Evolutionary conservation across 2,797 vertebrate genomes (phyloP).

Genomic region (Hydrophis major): DNA sequence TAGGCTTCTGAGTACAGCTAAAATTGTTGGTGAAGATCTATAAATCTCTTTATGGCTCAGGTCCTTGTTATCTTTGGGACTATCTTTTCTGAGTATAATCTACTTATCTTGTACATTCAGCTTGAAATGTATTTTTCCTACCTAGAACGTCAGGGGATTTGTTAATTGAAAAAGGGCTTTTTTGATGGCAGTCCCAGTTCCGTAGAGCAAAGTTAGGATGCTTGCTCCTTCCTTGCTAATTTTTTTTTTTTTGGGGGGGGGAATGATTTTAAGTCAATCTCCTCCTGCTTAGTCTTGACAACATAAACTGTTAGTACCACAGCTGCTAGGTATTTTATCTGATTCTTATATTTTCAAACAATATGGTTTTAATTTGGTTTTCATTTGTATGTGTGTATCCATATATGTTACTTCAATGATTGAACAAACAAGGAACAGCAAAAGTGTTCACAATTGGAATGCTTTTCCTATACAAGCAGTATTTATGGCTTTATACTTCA

Average conservation of each 20-base stretch:
- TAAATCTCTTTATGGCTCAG: neutral
- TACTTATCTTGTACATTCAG: neutral
- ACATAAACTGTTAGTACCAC: neutral
- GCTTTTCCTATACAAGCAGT: neutral
- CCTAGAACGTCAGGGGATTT: neutral
- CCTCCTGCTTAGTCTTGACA: neutral
- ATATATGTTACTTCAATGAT: neutral
- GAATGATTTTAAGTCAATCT: neutral
- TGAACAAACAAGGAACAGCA: neutral
- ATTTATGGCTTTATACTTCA: neutral
- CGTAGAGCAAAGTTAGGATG: neutral
- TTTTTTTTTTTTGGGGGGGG: neutral
- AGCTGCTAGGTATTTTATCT: neutral
- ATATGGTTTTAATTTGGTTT: neutral
- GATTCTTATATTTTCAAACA: neutral
- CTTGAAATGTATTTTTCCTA: neutral
- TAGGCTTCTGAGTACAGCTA: neutral
- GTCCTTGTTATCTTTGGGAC: neutral
- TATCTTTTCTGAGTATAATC: neutral
- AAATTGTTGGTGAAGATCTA: neutral
- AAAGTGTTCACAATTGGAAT: neutral
- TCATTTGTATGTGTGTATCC: neutral
- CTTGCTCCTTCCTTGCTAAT: neutral
- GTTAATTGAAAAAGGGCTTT: neutral
- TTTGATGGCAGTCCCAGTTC: neutral